These are phyloP conservation scores for Taphrorychus bicolor DNA, from an alignment of 2,888 invertebrate species.

Conservation along the genomic window DNA sequence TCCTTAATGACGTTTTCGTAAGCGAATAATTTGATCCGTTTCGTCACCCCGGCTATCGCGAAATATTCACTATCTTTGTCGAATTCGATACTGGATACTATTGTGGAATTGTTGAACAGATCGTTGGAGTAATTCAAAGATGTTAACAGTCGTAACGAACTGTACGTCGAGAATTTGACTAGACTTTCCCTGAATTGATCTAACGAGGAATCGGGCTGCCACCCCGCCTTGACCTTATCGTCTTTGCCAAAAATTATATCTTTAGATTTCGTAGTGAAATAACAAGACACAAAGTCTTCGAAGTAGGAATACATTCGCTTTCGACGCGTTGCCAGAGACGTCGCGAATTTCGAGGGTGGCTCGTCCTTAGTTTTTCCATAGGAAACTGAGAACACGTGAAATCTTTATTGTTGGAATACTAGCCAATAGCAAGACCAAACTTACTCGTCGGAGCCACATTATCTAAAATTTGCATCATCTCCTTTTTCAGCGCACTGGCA, in stretches of 20 bases:
- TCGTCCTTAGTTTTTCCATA: conserved; percentile 47
- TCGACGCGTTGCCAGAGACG: conserved; percentile 69
- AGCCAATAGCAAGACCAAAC: not conserved
- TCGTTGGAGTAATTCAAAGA: conserved; percentile 91
- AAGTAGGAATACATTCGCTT: conserved; percentile 84
- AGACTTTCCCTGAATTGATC: conserved; percentile 85
- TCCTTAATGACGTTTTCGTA: conserved; percentile 85
- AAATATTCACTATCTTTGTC: conserved; percentile 96
- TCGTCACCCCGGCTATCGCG: conserved; percentile 95
- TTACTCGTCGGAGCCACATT: conserved; percentile 62
- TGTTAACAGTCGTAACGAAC: conserved; percentile 79
- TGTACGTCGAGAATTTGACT: conserved; percentile 83
- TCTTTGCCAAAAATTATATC: conserved; percentile 70
- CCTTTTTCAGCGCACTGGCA: conserved; percentile 64
- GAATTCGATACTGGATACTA: conserved; percentile 93
- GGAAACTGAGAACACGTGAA: not conserved
- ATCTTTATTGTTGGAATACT: not conserved
- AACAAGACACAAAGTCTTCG: conserved; percentile 88
- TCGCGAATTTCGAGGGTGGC: conserved; percentile 42
- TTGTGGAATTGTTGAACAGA: conserved; percentile 84
- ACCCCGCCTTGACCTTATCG: conserved; percentile 50
- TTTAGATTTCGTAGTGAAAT: conserved; percentile 79
- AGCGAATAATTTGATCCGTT: conserved; percentile 92
- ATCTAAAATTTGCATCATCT: conserved; percentile 65
- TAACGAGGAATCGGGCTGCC: conserved; percentile 66